Percentiles rank a stretch among this genome's conserved stretches.
phyloP scores from a whole-genome alignment of 2,888 invertebrate genomes.

The Crematogaster levior region DNA sequence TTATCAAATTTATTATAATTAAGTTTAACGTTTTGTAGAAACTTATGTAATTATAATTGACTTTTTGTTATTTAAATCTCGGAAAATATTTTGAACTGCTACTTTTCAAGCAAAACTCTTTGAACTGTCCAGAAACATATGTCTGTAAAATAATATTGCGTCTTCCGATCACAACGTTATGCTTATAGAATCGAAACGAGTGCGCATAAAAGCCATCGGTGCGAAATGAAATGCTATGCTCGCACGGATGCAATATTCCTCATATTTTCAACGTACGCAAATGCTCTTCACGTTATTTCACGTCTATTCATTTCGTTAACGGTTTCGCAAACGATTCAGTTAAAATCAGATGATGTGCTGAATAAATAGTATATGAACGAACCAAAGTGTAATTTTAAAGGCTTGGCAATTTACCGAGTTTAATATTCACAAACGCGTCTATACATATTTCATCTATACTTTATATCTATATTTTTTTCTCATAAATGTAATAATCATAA shows the following conservation, averaged over 20 bases:
- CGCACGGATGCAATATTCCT: background rate
- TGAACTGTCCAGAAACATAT: background rate
- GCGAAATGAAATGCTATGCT: background rate
- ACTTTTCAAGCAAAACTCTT: background rate
- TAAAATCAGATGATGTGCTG: background rate
- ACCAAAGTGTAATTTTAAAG: background rate
- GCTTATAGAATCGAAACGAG: background rate
- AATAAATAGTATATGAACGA: background rate
- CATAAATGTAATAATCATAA: background rate
- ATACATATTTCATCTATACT: background rate
- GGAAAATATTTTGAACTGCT: background rate
- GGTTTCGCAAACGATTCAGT: background rate
- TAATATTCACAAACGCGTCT: background rate
- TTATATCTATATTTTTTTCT: background rate
- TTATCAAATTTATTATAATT: slow-evolving; percentile 8
- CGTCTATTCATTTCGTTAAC: background rate
- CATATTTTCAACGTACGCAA: too few species aligned
- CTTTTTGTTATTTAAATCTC: background rate
- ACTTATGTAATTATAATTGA: background rate
- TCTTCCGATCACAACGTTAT: background rate
- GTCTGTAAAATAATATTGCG: slow-evolving; percentile 4
- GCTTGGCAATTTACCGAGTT: background rate
- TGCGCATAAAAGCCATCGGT: slow-evolving; percentile 24
- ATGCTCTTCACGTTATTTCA: background rate
- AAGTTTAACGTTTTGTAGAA: background rate